Evolutionary conservation across 2,888 invertebrate genomes (phyloP), one percentile per base, ranked within the genome.

Genomic region (Agrotis ipsilon): DNA sequence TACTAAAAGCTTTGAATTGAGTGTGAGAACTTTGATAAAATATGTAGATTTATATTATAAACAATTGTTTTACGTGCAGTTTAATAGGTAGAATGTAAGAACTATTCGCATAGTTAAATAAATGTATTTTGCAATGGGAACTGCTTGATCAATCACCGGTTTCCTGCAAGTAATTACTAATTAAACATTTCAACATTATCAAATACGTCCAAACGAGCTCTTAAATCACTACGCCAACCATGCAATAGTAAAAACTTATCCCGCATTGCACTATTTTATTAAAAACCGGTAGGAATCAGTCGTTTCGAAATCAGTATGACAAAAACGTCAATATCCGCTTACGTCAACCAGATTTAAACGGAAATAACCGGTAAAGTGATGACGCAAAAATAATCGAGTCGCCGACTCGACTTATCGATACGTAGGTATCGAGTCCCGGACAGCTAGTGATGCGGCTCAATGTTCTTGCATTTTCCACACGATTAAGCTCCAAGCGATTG

Each of bases 381-480:
- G 63, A 74, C 66, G 73, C 58, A 68, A 83, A 83, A 79, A 76
- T 81, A 75, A 79, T 84, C 73, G 72, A 80, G 59, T 79, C 55
- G 27, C 21, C 24, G 64, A 77, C 39, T 68, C 59, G 70, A 72
- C 64, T 62, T 73, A 70, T 79, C 72, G 77, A 71, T 78, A 67
- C 60, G 18, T 64, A 27, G 52, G 72, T 74, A 79, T 80, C 68
- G 68, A 79, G 52, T 51, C 45, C 70, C 64, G 74, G 72, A 78
- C 76, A 72, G 72, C 68, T 68, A 78, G 74, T 68, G 65, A 72
- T 72, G 76, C 82, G 79, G 84, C 86, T 87, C 85, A 89, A 88
- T 87, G 85, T 83, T 83, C 86, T 86, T 89, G 89, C 89, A 92
- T 92, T 92, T 91, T 90, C 90, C 90, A 83, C 88, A 87, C 91